Evolutionary conservation across 2,797 vertebrate genomes (phyloP).

Genomic region (Leptatherina wallacei): DNA sequence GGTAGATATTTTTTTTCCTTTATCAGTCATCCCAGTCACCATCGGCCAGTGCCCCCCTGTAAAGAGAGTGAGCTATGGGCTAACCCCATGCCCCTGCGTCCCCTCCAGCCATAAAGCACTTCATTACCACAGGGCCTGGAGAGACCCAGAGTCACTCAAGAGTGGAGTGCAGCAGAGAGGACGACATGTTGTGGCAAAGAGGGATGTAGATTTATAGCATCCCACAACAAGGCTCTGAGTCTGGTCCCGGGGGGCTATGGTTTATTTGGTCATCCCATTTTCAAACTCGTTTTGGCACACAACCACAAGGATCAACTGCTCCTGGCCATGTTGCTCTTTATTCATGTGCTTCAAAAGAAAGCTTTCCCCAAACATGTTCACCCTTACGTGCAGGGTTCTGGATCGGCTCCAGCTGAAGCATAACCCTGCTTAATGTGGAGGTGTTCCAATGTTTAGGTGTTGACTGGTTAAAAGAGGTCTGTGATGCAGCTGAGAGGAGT

Average conservation of each 20-base stretch:
- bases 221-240: conserved; percentile 41
- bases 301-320: conserved; percentile 25
- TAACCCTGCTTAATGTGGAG: conserved; percentile 28
- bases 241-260: conserved; percentile 44
- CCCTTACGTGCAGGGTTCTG: conserved; percentile 32
- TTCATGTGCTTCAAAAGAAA: conserved; percentile 18
- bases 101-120: conserved; percentile 71
- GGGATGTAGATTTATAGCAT: conserved; percentile 65
- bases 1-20: conserved; percentile 20
- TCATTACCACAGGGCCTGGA: conserved; percentile 62
- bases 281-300: conserved; percentile 24
- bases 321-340: conserved; percentile 22
- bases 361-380: conserved; percentile 32
- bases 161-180: conserved; percentile 53
- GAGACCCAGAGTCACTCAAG: conserved; percentile 60
- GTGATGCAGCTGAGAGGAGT: conserved; percentile 9
- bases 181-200: conserved; percentile 35
- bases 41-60: conserved; percentile 30
- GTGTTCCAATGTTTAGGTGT: conserved; percentile 34
- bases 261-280: conserved; percentile 52
- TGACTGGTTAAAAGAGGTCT: conserved; percentile 40
- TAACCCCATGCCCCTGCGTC: conserved; percentile 55
- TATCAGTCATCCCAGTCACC: conserved; percentile 55
- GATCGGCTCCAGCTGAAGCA: conserved; percentile 36
- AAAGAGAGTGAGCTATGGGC: conserved; percentile 65